Evolutionary conservation across 2,113 vertebrate genomes (phyloP).

Genomic region (Podiceps cristatus): DNA sequence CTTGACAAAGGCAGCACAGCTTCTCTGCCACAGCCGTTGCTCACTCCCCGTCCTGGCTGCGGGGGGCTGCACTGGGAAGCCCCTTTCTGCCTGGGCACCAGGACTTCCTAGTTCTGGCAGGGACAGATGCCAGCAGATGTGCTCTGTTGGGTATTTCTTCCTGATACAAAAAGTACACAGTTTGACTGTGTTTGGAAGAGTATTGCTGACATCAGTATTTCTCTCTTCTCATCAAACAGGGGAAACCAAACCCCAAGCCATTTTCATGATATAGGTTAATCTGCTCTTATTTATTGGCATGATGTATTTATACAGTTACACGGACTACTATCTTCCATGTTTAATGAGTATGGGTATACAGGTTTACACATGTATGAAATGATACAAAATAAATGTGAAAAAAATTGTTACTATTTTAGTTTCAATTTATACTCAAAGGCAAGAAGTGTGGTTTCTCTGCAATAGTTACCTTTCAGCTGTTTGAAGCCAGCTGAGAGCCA

Average conservation of each 20-base stretch:
- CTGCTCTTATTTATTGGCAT: background rate
- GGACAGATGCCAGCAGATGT: background rate
- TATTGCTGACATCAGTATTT: background rate
- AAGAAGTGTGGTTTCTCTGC: conserved; percentile 67
- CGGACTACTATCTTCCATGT: background rate
- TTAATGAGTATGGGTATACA: background rate
- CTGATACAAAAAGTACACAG: background rate
- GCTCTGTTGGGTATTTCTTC: background rate
- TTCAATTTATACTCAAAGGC: conserved; percentile 68
- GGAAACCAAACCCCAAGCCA: background rate
- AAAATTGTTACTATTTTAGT: conserved; percentile 48
- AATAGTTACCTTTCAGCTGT: conserved; percentile 69
- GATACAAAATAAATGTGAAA: conserved; percentile 37
- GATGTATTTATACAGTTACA: background rate
- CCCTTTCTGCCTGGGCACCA: background rate
- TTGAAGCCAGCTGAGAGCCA: conserved; percentile 66
- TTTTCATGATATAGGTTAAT: background rate
- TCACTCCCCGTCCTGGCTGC: background rate
- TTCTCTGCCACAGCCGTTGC: background rate
- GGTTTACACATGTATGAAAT: background rate
- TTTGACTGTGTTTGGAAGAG: background rate
- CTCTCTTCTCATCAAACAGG: background rate
- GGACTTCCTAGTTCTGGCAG: background rate
- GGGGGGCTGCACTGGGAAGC: background rate
- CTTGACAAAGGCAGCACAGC: background rate